A percentile compares a stretch with the other conserved stretches of the same genome.
These are phyloP conservation scores for Delphinapterus leucas DNA, from an alignment of 2,113 vertebrate genomes.

Conservation along the genomic window DNA sequence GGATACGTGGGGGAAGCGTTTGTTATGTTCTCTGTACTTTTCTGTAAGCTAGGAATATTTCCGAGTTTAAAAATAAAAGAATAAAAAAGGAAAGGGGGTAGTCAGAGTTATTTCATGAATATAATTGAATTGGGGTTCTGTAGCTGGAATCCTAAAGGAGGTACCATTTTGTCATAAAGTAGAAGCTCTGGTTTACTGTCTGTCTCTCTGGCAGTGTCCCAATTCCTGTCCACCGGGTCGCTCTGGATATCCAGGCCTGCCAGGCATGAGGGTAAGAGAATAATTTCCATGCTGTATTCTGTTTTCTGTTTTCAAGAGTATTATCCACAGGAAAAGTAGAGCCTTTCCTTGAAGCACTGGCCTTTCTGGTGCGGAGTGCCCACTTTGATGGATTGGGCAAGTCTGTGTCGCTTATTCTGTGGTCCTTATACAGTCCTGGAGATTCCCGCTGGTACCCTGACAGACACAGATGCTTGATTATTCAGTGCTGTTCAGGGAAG, in stretches of 20 bases:
- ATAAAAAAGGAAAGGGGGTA: background rate
- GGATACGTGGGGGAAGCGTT: background rate
- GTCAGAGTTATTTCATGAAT: slow-evolving; percentile 6
- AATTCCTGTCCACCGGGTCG: slow-evolving; percentile 91
- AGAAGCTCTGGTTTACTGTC: background rate
- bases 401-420: background rate
- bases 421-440: background rate
- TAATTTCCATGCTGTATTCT: background rate
- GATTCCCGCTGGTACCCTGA: background rate
- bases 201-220: slow-evolving; percentile 88
- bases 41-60: background rate
- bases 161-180: background rate
- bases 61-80: slow-evolving; percentile 2
- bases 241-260: slow-evolving; percentile 92
- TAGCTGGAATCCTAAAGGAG: background rate
- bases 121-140: background rate
- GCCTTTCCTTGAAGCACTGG: background rate
- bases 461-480: background rate
- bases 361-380: background rate
- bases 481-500: background rate
- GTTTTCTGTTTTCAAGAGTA: background rate
- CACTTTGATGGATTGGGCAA: background rate
- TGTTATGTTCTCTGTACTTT: background rate
- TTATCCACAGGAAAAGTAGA: background rate
- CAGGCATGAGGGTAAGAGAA: slow-evolving; percentile 95